phyloP scores from a whole-genome alignment of 2,113 vertebrate genomes.

The Gasterosteus aculeatus region DNA sequence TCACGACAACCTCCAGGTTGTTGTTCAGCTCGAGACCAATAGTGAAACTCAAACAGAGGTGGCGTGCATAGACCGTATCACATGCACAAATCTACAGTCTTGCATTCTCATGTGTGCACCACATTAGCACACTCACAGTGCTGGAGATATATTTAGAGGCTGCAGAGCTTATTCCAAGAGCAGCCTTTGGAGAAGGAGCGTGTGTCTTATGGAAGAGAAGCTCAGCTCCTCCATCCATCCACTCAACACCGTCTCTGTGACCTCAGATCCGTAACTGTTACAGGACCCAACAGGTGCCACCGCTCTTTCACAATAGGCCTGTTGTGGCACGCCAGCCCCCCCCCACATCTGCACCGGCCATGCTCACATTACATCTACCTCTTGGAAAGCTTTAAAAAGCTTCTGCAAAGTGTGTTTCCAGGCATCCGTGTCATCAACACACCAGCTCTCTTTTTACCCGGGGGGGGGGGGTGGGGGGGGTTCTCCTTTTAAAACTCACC shows the following conservation, averaged over 20 bases:
- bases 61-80: conserved; percentile 1
- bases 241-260: conserved; percentile 42
- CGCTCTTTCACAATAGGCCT: conserved; percentile 68
- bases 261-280: conserved; percentile 64
- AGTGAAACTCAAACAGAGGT: conserved; percentile 28
- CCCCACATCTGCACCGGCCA: conserved; percentile 26
- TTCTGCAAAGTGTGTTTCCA: conserved; percentile 42
- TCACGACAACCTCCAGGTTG: conserved; percentile 4
- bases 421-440: conserved; percentile 38
- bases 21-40: conserved; percentile 6
- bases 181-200: conserved; percentile 17
- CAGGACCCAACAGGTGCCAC: conserved; percentile 70
- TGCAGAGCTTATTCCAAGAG: conserved; percentile 48
- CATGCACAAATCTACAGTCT: conserved; percentile 8
- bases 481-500: conserved; percentile 10
- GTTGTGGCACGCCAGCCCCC: conserved; percentile 52
- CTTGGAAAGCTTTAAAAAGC: conserved; percentile 73
- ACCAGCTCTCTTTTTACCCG: conserved; percentile 18
- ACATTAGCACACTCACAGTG: conserved; percentile 30
- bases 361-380: conserved; percentile 53
- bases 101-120: conserved; percentile 34
- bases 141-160: conserved; percentile 54
- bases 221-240: conserved; percentile 41
- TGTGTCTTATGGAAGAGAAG: conserved; percentile 56
- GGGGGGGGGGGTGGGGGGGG: not conserved